These are phyloP conservation scores for Hirtodrosophila histrioides DNA, from an alignment of 2,888 invertebrate species.

Conservation along the genomic window DNA sequence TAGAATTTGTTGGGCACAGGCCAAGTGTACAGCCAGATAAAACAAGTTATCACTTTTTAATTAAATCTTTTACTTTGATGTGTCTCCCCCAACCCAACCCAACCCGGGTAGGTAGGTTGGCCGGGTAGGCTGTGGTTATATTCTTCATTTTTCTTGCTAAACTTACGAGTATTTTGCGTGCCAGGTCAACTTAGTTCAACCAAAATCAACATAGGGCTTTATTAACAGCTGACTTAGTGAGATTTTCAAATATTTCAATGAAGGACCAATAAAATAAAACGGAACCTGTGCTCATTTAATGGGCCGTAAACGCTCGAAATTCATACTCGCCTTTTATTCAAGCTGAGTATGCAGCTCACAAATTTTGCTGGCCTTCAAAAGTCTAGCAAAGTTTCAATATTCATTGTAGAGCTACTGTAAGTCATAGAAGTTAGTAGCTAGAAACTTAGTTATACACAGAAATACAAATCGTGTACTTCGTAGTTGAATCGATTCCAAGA, in stretches of 20 bases:
- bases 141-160: neutral
- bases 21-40: constrained; percentile 45
- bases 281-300: constrained; percentile 23
- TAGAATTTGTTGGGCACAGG: constrained; percentile 58
- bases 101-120: too few species aligned
- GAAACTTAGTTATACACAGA: too few species aligned
- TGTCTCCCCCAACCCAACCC: constrained; percentile 6
- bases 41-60: constrained; percentile 74
- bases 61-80: constrained; percentile 75
- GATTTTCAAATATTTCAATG: neutral
- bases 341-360: constrained; percentile 6
- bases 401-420: too few species aligned
- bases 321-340: neutral
- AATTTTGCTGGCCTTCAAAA: neutral
- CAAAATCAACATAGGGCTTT: constrained; percentile 14
- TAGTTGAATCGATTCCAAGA: too few species aligned
- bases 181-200: neutral
- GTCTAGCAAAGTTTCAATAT: neutral
- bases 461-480: too few species aligned
- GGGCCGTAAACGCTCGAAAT: constrained; percentile 10
- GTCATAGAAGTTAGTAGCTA: too few species aligned
- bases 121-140: neutral
- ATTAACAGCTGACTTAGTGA: constrained; percentile 20
- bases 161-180: constrained; percentile 1
- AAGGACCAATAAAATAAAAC: constrained; percentile 2